Conservation (phyloP, 2,888 invertebrate species). For the Agrotis clavis region DNA sequence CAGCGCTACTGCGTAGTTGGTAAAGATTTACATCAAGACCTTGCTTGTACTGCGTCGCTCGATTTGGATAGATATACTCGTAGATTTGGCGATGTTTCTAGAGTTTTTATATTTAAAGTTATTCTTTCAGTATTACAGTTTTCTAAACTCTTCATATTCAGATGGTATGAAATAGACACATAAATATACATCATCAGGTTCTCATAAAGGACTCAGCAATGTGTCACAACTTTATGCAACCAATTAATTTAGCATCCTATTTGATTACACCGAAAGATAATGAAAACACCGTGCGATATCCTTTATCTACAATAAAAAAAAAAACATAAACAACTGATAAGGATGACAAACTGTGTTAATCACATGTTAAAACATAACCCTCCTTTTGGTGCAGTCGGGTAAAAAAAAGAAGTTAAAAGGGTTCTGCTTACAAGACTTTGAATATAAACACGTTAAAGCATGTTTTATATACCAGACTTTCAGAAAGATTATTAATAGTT, state of each 20-base stretch:
- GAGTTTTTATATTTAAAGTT: too few species aligned
- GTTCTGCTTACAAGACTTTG: conserved; percentile 2
- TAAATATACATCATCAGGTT: neutral
- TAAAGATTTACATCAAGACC: neutral
- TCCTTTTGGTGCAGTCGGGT: too few species aligned
- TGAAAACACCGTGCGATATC: neutral
- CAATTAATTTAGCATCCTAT: neutral
- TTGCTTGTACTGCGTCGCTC: neutral
- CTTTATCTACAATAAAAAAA: conserved; percentile 13
- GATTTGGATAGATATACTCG: too few species aligned
- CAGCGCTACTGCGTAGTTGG: conserved; percentile 1
- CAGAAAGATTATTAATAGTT: conserved; percentile 27
- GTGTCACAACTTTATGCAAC: conserved; percentile 6
- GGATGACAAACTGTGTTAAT: conserved; percentile 30
- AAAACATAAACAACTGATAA: conserved; percentile 27
- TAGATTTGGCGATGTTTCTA: neutral
- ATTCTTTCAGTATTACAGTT: too few species aligned
- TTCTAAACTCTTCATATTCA: too few species aligned
- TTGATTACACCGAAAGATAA: neutral
- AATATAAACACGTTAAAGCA: conserved; percentile 5
- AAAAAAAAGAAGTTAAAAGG: neutral
- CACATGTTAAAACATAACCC: conserved; percentile 3
- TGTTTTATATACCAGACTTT: conserved; percentile 11
- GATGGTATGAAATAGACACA: too few species aligned
- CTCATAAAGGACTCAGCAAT: neutral